Evolutionary conservation across 2,888 invertebrate genomes (phyloP), one percentile per base, ranked within the genome.

Genomic region (Drosophila rubida): DNA sequence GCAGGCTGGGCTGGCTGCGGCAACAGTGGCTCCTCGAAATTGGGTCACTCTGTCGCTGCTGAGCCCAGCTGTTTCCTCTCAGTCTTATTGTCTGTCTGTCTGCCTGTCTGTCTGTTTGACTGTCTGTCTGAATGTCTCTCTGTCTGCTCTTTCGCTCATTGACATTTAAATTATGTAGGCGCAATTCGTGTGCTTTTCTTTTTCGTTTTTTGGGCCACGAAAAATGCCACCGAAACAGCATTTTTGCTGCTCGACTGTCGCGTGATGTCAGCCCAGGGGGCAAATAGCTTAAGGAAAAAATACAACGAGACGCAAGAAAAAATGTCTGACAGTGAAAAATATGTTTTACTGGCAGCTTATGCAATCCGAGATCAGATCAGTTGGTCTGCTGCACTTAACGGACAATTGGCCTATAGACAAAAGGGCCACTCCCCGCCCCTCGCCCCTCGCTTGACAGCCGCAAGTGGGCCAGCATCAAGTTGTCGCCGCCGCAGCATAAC

Each of bases 131-230:
- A 49, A 64, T 69, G 54, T 48, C 23, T 19, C 22, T 48, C 49
- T 55, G 62, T 41, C 68, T 75, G 67, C 68, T 61, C 66, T 78
- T 67, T 87, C 66, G 76, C 70, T 73, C 69, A 76, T 72, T 82
- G 81, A 82, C 81, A 82, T 82, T 82, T 82, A 82, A 82, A 88
- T 82, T 72, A 88, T 88, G 78, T 72, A 44, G 50, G 25, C 51
- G 55, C 66, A 55, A 54, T 59, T 71, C 66, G 73, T 66, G 67
- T 73, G 48, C 67, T 58, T 55, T 78, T 73, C 50, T 72, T 53
- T 46, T 11, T n/a, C 4, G 63, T 22, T 22, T 27, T 72, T 60
- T 55, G 59, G 73, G 78, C 66, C 39, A 73, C 62, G 55, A 85
- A 64, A 81, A 81, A 87, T 81, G 80, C 80, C 80, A 81, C 86